Evolutionary conservation across 2,888 invertebrate species (phyloP), one percentile per base, ranked within the genome.

Genomic region (Drosophila planitibia): DNA sequence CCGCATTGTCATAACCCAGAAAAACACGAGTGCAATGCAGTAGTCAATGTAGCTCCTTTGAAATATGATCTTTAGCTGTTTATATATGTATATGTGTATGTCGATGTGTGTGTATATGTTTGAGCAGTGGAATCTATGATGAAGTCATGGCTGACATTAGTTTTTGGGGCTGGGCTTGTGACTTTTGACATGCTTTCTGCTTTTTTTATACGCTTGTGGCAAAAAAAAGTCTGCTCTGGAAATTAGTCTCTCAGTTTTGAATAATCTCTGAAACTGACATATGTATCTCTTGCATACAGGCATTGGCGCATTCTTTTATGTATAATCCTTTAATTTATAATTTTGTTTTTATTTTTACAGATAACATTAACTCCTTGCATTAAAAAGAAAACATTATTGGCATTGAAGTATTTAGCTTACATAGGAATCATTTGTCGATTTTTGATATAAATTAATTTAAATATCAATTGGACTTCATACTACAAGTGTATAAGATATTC

Each of bases 1-100:
- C 83, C 85, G 85, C 89, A 86, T 86, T 88, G 85, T 83, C 85
- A 82, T 86, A 86, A 88, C 85, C 85, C 85, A 85, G 89, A 86
- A 86, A 85, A 88, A 86, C 83, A 88, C 83, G 76, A 88, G 85
- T 85, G 86, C 89, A 88, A 74, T 86, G 85, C 85, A 79, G 88
- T 74, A 78, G 74, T 79, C 70, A 59, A 71, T 69, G 76, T 37
- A 65, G 64, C 51, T 33, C 58, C 44, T 37, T 59, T 60, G 39
- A 41, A 47, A 58, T 52, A 67, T 57, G 55, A 41, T 30, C 57
- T 22, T 14, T 19, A 14, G 16, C 9, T 59, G 44, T 37, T 19
- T 49, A 9, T n/a, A 7, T 32, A 0, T 16, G 30, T 33, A 37
- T 41, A 30, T 39, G 19, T 30, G 35, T 22, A 5, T 41, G 14